These are phyloP conservation scores for Trissolcus basalis DNA, from an alignment of 1,140 invertebrate genomes.

Conservation along the genomic window DNA sequence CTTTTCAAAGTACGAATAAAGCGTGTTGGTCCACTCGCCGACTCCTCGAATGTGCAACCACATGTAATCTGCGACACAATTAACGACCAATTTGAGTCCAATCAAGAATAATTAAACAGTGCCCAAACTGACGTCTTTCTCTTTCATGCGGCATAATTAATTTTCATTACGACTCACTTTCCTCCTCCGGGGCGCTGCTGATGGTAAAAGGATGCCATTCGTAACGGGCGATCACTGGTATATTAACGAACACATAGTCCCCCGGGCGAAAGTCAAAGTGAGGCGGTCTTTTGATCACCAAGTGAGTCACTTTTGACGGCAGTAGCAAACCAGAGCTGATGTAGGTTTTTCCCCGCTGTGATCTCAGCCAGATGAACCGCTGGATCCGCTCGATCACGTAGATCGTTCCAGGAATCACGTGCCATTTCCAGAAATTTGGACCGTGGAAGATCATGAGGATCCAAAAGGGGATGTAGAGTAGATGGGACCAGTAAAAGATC, in stretches of 20 bases:
- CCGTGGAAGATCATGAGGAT: conserved; percentile 90
- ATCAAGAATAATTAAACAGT: neutral
- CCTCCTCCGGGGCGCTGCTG: conserved; percentile 95
- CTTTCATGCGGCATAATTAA: conserved; percentile 19
- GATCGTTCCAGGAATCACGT: conserved; percentile 87
- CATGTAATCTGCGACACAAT: conserved; percentile 82
- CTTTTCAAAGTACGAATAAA: conserved; percentile 92
- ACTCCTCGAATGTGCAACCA: conserved; percentile 96
- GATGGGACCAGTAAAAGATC: conserved; percentile 97
- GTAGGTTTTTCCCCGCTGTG: conserved; percentile 86
- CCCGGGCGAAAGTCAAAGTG: conserved; percentile 94
- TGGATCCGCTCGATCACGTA: conserved; percentile 87
- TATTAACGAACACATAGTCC: conserved; percentile 96
- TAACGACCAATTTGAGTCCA: neutral
- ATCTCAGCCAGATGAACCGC: conserved; percentile 80
- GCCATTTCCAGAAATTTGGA: conserved; percentile 98
- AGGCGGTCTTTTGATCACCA: conserved; percentile 89
- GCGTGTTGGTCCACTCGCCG: conserved; percentile 94
- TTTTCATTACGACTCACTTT: conserved; percentile 78
- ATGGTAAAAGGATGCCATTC: conserved; percentile 99
- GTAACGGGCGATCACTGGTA: conserved; percentile 92
- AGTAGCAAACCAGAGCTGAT: conserved; percentile 90
- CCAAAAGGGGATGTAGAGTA: conserved; percentile 94
- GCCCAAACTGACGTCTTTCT: conserved; percentile 1
- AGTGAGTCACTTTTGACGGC: conserved; percentile 90